Evolutionary conservation across 2,888 invertebrate genomes (phyloP).

Genomic region (Dysmachus trigonus): DNA sequence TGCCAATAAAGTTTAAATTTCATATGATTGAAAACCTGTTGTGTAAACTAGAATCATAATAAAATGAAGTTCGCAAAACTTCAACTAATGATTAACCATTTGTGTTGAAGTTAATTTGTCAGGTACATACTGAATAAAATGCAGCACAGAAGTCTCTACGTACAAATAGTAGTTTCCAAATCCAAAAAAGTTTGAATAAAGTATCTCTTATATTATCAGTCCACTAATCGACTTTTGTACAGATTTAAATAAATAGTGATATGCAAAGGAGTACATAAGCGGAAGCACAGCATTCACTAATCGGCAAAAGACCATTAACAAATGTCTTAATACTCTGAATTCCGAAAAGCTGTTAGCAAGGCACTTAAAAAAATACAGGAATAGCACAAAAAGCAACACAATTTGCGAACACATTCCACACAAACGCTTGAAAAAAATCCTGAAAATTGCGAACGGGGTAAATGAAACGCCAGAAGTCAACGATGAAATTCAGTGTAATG

Average conservation of each 20-base stretch:
- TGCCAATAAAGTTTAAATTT: no score
- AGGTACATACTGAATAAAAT: no score
- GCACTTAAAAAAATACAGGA: background rate
- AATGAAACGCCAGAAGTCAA: constrained; percentile 24
- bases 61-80: no score
- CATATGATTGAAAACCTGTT: no score
- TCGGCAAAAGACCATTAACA: background rate
- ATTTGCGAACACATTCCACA: background rate
- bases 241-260: background rate
- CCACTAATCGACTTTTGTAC: background rate
- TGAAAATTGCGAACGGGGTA: background rate
- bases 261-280: background rate
- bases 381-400: background rate
- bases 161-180: no score
- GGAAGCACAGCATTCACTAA: background rate
- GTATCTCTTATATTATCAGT: background rate
- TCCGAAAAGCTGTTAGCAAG: background rate
- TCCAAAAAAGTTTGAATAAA: background rate
- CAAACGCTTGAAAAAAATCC: constrained; percentile 36
- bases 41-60: no score
- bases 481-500: constrained; percentile 29
- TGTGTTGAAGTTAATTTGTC: no score
- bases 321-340: background rate
- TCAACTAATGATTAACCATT: no score
- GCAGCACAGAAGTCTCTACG: no score